These are phyloP conservation scores for Ahaetulla prasina DNA, from an alignment of 2,113 vertebrate genomes.

Conservation along the genomic window DNA sequence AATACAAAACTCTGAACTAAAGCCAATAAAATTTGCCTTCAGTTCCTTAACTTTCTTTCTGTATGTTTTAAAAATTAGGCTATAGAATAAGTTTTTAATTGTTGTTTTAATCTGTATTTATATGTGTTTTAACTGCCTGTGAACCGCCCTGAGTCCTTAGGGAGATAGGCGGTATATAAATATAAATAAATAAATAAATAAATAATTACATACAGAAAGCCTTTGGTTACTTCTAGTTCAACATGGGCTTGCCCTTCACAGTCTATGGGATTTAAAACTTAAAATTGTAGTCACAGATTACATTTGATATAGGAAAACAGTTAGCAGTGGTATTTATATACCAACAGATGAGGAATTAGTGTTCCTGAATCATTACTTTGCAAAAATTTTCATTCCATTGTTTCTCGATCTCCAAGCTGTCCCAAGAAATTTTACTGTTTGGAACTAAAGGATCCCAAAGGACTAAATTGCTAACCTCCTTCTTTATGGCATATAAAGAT, in stretches of 20 bases:
- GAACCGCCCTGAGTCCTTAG: no score
- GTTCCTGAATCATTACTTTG: not conserved
- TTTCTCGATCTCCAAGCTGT: not conserved
- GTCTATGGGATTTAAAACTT: not conserved
- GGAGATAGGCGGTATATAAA: no score
- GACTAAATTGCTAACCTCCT: not conserved
- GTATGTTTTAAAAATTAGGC: no score
- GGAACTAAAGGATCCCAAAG: not conserved
- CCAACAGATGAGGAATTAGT: not conserved
- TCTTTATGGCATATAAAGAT: not conserved
- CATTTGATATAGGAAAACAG: not conserved
- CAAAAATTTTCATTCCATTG: not conserved
- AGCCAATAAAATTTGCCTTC: not conserved
- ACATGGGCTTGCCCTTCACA: not conserved
- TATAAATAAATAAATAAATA: no score
- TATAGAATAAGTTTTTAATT: no score
- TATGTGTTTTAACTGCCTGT: no score
- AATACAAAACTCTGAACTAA: not conserved
- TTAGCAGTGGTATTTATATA: not conserved
- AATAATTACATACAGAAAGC: no score
- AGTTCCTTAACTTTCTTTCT: not conserved
- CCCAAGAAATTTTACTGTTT: not conserved
- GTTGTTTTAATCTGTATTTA: no score
- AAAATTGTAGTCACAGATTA: not conserved
- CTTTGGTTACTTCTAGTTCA: not conserved